Percentiles rank a stretch among this genome's conserved stretches.
phyloP scores from a whole-genome alignment of 1,140 invertebrate species.

The Pogonognathellus flavescens region DNA sequence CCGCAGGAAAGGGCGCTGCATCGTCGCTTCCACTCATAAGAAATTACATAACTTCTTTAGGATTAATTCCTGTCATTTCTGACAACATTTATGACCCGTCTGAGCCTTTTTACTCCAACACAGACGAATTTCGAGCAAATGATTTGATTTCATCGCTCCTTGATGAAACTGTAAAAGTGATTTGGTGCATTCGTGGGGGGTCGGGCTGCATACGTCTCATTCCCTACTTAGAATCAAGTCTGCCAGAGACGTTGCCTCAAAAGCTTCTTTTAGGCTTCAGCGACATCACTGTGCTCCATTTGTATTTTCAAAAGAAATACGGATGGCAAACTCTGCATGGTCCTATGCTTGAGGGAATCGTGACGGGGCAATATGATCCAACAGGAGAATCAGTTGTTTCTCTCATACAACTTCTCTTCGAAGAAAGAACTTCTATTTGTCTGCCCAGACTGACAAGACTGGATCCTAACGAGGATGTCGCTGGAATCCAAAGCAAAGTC shows the following conservation, averaged over 20 bases:
- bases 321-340: constrained; percentile 55
- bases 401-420: constrained; percentile 13
- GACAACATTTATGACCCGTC: constrained; percentile 51
- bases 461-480: background rate
- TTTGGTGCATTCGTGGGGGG: constrained; percentile 62
- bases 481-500: constrained; percentile 3
- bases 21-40: constrained; percentile 14
- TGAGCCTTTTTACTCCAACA: constrained; percentile 58
- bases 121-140: constrained; percentile 56
- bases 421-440: background rate
- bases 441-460: background rate
- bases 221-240: constrained; percentile 49
- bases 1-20: constrained; percentile 8
- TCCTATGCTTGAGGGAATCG: constrained; percentile 54
- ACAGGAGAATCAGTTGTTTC: background rate
- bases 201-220: constrained; percentile 52
- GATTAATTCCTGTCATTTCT: constrained; percentile 32
- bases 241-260: constrained; percentile 1
- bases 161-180: constrained; percentile 30
- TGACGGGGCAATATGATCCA: constrained; percentile 45
- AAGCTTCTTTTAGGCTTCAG: constrained; percentile 58
- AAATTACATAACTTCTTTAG: constrained; percentile 39
- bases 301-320: constrained; percentile 51
- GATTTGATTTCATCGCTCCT: constrained; percentile 54
- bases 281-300: constrained; percentile 58